A percentile compares a stretch with the other conserved stretches of the same genome.
phyloP scores from a whole-genome alignment of 2,888 invertebrate species.

The Nomada fabriciana region DNA sequence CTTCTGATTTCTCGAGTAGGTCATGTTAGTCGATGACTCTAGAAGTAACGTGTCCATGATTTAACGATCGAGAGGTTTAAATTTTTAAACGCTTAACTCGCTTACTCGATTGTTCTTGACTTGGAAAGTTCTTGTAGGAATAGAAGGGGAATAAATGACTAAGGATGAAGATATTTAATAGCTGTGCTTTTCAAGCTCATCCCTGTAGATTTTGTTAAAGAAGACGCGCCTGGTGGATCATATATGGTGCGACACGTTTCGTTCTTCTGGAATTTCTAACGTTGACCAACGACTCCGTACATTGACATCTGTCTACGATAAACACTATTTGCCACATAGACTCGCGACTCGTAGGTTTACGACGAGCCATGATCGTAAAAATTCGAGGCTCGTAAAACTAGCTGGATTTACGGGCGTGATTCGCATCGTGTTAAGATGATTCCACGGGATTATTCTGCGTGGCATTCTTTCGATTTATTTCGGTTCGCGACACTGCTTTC shows the following conservation, averaged over 20 bases:
- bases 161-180: too few relatives aligned
- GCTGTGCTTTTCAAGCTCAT: too few relatives aligned
- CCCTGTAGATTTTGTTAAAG: too few relatives aligned
- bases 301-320: not conserved
- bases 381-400: slow-evolving; percentile 37
- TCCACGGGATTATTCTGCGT: slow-evolving; percentile 32
- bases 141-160: too few relatives aligned
- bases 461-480: slow-evolving; percentile 29
- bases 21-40: too few relatives aligned
- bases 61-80: too few relatives aligned
- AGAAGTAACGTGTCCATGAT: too few relatives aligned
- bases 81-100: too few relatives aligned
- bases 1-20: not conserved
- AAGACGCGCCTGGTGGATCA: too few relatives aligned
- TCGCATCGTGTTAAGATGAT: slow-evolving; percentile 33
- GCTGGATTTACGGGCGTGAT: slow-evolving; percentile 42
- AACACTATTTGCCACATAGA: slow-evolving; percentile 10
- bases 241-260: too few relatives aligned
- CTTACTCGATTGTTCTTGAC: too few relatives aligned
- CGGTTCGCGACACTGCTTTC: slow-evolving; percentile 7
- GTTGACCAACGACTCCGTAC: not conserved
- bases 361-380: slow-evolving; percentile 44
- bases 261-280: not conserved
- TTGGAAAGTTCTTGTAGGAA: too few relatives aligned
- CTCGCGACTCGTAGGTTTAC: slow-evolving; percentile 32